Base-by-base conservation (phyloP, 2,797 vertebrate genomes). In the Oreonectes daqikongensis region DNA sequence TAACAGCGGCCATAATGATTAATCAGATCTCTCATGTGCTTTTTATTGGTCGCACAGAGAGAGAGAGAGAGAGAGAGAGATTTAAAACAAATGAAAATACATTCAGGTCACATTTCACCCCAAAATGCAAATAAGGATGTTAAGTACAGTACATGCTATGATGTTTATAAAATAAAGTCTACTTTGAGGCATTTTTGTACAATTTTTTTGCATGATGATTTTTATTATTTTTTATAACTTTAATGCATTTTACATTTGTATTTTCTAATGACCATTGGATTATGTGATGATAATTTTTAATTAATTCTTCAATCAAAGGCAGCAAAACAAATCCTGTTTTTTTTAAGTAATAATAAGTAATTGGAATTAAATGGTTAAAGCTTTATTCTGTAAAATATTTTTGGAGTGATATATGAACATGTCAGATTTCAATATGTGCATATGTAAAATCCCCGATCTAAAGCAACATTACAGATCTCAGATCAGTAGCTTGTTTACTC, bases 1-100 rank as follows among this genome's bases (percentile, higher is more conserved):
- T 67, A 75, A 80, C 78, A 2, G 22, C 48, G 46, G 28, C 72
- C 75, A 67, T 38, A 64, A 71, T 32, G 24, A 83, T 83, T 78
- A 72, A 80, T 83, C 75, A 78, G 74, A 22, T 50, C 40, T 50
- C 40, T n/a, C 40, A 72, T 61, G 69, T 44, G n/a, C 7, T 0
- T 10, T 28, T 44, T 12, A 46, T 32, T 30, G 40, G 59, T 24
- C 55, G 7, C 2, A 11, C 17, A 11, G 15, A 22, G 4, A 22
- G 3, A 24, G 46, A 7, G 65, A 14, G 20, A 38, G 52, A 18
- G 26, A 18, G 11, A 53, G n/a, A 48, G 46, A 48, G 46, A n/a
- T 48, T n/a, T 48, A 6, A 48, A 48, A 48, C 15, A 6, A n/a
- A 18, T n/a, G 46, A 53, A 22, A 24, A 55, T 12, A 50, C 5